Base-by-base conservation (phyloP, 2,113 vertebrate genomes). In the Octodon degus region DNA sequence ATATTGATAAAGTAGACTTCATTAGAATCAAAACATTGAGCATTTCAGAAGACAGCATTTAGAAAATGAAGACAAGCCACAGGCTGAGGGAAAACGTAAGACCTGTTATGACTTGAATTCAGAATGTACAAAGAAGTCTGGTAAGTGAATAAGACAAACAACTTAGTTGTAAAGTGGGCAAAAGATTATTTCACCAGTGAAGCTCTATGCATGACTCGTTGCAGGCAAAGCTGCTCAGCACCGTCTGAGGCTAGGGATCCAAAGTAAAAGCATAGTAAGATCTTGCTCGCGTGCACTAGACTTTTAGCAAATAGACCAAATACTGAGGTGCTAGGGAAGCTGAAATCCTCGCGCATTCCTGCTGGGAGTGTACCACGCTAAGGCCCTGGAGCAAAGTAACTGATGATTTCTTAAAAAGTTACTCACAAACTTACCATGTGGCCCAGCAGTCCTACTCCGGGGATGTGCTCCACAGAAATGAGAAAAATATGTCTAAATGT, bases 21-120 rank as follows among this genome's bases (percentile, higher is more conserved):
- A 50, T 88, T 88, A 88, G 88, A 81, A 94, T 92, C 24, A 87
- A 94, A 91, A 91, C 60, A 17, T 63, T 76, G 43, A 82, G 22
- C 19, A 37, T 55, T 83, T 96, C 16, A 70, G 80, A 96, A 77
- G 83, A 34, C 22, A 10, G 8, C 25, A 84, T 55, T 79, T 76
- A 94, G 70, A 85, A 70, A 90, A 74, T 87, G 82, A 76, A 92
- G 17, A 30, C 60, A 90, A 63, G 58, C 47, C n/a, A 37, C 13
- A 53, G 55, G 43, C 14, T 87, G 68, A 43, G 79, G 67, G 47
- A 85, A 70, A 68, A 40, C 65, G 68, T 32, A 84, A 72, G 67
- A 60, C 19, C 20, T 79, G 25, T 25, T 77, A 82, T 34, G 63
- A 12, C 19, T 84, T 77, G 63, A 76, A 47, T 90, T 96, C 58